Conservation (phyloP, 2,797 vertebrate genomes). For the Semaprochilodus insignis region DNA sequence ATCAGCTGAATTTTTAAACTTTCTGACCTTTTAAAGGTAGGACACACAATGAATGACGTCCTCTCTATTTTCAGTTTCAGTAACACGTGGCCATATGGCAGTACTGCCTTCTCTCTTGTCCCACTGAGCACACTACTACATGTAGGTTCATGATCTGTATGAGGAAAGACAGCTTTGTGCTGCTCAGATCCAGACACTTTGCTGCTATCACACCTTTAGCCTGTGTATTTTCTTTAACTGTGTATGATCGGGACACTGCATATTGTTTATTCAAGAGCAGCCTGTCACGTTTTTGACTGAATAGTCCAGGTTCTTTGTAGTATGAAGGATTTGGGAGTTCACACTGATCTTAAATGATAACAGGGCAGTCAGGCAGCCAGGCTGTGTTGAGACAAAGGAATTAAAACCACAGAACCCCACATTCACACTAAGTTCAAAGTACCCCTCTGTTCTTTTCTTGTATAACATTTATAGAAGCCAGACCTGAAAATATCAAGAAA, state of each 20-base stretch:
- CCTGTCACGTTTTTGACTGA: not conserved
- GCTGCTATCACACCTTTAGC: not conserved
- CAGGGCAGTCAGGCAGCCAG: not conserved
- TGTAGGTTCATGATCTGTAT: not conserved
- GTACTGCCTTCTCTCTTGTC: not conserved
- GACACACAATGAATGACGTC: not conserved
- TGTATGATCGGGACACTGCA: not conserved
- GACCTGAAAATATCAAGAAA: not conserved
- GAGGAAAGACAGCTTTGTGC: not conserved
- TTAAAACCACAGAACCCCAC: not conserved
- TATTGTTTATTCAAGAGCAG: not conserved
- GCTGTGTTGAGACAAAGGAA: not conserved
- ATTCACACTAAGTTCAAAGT: not conserved
- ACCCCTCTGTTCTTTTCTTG: not conserved
- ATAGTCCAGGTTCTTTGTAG: not conserved
- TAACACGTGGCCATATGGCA: not conserved
- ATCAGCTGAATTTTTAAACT: not conserved
- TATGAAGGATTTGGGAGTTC: not conserved
- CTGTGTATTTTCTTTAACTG: not conserved
- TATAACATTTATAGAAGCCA: not conserved
- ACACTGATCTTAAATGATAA: not conserved
- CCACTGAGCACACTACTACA: not conserved
- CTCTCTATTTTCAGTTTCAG: not conserved
- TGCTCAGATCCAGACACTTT: not conserved
- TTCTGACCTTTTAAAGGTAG: constrained; percentile 29